Evolutionary conservation across 2,888 invertebrate genomes (phyloP).

Genomic region (Cephus rjabovi): DNA sequence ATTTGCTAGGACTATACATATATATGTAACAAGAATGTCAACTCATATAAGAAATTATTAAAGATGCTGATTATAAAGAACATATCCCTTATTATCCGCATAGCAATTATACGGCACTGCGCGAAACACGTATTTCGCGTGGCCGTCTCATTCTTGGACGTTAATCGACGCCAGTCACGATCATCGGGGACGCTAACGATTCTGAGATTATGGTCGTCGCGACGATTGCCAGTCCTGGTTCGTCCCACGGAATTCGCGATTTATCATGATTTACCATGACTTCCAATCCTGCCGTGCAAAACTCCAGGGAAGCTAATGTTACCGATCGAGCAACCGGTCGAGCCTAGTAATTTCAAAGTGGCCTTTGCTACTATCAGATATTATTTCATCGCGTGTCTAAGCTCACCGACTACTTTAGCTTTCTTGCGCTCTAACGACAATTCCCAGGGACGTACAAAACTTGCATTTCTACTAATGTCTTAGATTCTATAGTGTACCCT

Average conservation of each 20-base stretch:
- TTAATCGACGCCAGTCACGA: background rate
- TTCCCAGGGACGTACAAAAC: conserved; percentile 26
- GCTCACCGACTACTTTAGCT: conserved; percentile 19
- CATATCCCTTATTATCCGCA: background rate
- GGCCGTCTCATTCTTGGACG: background rate
- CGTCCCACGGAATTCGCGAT: background rate
- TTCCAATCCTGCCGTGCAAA: background rate
- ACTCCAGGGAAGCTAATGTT: background rate
- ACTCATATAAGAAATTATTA: background rate
- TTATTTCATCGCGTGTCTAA: conserved; percentile 33
- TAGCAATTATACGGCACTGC: background rate
- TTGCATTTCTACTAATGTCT: conserved; percentile 4
- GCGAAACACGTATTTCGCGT: background rate
- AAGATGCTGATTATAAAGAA: background rate
- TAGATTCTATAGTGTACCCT: background rate
- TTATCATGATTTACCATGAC: background rate
- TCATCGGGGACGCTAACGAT: background rate
- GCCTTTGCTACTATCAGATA: conserved; percentile 29
- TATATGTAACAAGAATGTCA: background rate
- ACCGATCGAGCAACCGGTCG: background rate
- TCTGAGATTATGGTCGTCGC: background rate
- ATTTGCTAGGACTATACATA: background rate
- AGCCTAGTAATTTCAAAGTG: conserved; percentile 29
- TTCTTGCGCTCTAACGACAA: conserved; percentile 23
- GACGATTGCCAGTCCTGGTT: background rate